phyloP scores from a whole-genome alignment of 2,113 vertebrate species.

The Argyrosomus japonicus region DNA sequence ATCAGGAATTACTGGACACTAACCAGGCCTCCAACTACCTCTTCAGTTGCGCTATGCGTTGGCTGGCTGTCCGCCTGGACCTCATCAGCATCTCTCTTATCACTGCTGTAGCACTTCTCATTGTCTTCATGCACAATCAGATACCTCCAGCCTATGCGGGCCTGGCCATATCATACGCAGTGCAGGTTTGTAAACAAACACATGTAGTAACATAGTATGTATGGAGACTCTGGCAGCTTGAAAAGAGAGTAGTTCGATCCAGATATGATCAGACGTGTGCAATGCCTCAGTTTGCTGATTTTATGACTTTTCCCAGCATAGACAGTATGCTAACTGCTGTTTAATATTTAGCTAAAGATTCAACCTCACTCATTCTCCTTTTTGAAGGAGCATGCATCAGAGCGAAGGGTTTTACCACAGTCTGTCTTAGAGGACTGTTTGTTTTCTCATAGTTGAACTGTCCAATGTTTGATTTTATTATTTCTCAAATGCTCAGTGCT shows the following conservation, averaged over 20 bases:
- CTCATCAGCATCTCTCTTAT: constrained; percentile 86
- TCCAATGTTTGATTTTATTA: not conserved
- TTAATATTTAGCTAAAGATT: not conserved
- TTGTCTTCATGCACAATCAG: constrained; percentile 86
- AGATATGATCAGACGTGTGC: not conserved
- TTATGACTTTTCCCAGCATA: not conserved
- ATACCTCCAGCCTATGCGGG: constrained; percentile 87
- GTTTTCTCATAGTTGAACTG: not conserved
- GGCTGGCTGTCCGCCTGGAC: constrained; percentile 87
- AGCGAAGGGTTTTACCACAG: not conserved
- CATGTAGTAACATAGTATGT: not conserved
- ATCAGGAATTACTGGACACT: constrained; percentile 85
- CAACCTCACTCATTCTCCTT: not conserved
- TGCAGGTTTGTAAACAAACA: constrained; percentile 81
- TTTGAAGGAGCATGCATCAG: not conserved
- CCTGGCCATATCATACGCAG: constrained; percentile 86
- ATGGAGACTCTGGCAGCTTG: not conserved
- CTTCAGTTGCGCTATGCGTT: constrained; percentile 86
- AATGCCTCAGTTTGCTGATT: not conserved
- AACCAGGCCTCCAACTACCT: constrained; percentile 87
- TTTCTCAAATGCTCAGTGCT: not conserved
- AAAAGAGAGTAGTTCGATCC: not conserved
- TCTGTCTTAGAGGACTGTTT: not conserved
- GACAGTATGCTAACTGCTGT: no score
- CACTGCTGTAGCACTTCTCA: constrained; percentile 82